phyloP scores from a whole-genome alignment of 2,888 invertebrate species.

The Nemapogon koenigi region DNA sequence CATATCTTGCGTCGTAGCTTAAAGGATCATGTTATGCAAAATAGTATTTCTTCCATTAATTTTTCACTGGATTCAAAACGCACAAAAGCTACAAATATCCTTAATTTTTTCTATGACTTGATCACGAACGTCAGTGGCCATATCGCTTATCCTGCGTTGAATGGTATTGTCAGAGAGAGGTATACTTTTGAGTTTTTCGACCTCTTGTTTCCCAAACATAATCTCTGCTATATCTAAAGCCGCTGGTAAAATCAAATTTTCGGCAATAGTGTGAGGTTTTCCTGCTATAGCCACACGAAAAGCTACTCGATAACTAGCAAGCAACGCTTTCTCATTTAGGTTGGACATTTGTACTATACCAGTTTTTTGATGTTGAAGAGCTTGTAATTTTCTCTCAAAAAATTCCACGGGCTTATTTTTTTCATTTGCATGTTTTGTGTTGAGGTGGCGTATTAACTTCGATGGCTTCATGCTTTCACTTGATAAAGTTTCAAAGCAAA shows the following conservation, averaged over 20 bases:
- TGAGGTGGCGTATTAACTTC: slow-evolving; percentile 16
- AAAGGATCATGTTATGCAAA: slow-evolving; percentile 20
- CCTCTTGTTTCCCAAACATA: slow-evolving; percentile 20
- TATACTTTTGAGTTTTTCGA: slow-evolving; percentile 22
- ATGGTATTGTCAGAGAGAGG: slow-evolving; percentile 26
- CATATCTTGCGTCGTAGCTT: slow-evolving; percentile 8
- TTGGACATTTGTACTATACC: slow-evolving; percentile 13
- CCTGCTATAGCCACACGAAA: slow-evolving; percentile 18
- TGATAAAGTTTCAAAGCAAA: slow-evolving; percentile 17
- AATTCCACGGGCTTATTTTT: slow-evolving; percentile 13
- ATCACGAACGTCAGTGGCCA: slow-evolving; percentile 21
- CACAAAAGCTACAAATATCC: slow-evolving; percentile 22
- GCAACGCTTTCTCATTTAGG: slow-evolving; percentile 16
- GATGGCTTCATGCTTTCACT: slow-evolving; percentile 17
- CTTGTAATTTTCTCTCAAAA: slow-evolving; percentile 14
- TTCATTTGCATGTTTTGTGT: slow-evolving; percentile 17
- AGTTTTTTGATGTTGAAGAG: slow-evolving; percentile 12
- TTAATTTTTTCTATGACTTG: slow-evolving; percentile 19
- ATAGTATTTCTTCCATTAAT: slow-evolving; percentile 21
- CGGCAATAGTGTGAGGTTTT: slow-evolving; percentile 20
- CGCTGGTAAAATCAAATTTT: slow-evolving; percentile 21
- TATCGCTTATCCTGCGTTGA: slow-evolving; percentile 25
- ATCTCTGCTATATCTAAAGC: slow-evolving; percentile 18
- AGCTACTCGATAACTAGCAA: slow-evolving; percentile 16
- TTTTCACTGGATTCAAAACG: slow-evolving; percentile 21